Percentiles rank a stretch among this genome's conserved stretches.
Conservation (phyloP, 2,888 invertebrate genomes). For the Scaptomyza reducta region DNA sequence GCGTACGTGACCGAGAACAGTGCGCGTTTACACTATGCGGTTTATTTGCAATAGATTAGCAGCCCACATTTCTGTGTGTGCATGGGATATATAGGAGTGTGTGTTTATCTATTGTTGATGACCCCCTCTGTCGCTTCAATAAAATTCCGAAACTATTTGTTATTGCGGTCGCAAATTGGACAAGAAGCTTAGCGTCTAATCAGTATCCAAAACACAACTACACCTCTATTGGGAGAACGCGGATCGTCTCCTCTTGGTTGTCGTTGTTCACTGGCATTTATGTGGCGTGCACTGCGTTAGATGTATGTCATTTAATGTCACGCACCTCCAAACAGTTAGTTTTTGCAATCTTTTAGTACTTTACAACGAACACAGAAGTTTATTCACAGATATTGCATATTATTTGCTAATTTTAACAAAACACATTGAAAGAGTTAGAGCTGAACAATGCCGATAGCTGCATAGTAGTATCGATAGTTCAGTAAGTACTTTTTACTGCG, state of each 20-base stretch:
- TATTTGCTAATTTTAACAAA: constrained; percentile 48
- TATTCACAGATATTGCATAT: constrained; percentile 30
- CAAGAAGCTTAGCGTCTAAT: constrained; percentile 29
- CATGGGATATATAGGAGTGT: constrained; percentile 1
- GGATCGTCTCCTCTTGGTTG: constrained; percentile 6
- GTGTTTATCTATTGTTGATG: constrained; percentile 26
- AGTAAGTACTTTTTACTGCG: constrained; percentile 9
- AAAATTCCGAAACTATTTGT: constrained; percentile 4
- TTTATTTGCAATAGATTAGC: constrained; percentile 75
- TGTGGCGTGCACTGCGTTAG: background rate
- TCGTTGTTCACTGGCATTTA: constrained; percentile 18
- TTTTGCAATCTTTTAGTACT: background rate
- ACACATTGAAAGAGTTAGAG: constrained; percentile 41
- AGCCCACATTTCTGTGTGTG: constrained; percentile 34
- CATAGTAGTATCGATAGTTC: constrained; percentile 25
- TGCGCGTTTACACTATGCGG: constrained; percentile 66
- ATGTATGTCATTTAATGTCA: constrained; percentile 1
- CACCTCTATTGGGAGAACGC: constrained; percentile 33
- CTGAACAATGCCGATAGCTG: constrained; percentile 30
- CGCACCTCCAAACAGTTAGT: constrained; percentile 5
- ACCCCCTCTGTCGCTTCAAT: constrained; percentile 1
- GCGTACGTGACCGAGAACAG: constrained; percentile 75
- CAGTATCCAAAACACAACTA: constrained; percentile 20
- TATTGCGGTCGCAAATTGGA: background rate
- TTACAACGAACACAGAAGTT: background rate